phyloP scores from a whole-genome alignment of 2,888 invertebrate genomes.

The Lasioglossum malachurum region DNA sequence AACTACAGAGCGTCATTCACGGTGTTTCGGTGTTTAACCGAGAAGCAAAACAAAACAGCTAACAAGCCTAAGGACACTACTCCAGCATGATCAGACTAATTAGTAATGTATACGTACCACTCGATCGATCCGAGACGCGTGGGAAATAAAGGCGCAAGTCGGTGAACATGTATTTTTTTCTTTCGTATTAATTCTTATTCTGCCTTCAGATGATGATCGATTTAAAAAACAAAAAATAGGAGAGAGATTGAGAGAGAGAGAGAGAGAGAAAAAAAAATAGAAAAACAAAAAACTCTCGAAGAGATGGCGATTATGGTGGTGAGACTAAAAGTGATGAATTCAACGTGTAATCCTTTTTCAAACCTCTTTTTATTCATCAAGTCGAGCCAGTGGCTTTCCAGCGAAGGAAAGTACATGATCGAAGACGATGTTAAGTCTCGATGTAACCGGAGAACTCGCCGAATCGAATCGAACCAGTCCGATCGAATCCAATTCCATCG shows the following conservation, averaged over 20 bases:
- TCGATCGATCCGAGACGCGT: conserved; percentile 85
- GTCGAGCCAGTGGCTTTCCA: conserved; percentile 77
- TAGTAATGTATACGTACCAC: conserved; percentile 83
- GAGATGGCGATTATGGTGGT: conserved; percentile 64
- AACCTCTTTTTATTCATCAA: conserved; percentile 78
- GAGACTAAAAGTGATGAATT: conserved; percentile 71
- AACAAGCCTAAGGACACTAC: conserved; percentile 77
- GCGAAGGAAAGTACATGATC: conserved; percentile 79
- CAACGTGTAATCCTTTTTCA: conserved; percentile 65
- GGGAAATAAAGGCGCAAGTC: conserved; percentile 85
- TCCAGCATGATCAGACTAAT: conserved; percentile 54
- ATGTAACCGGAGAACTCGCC: conserved; percentile 68
- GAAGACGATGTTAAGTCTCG: conserved; percentile 78
- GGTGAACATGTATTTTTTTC: conserved; percentile 80
- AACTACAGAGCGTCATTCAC: conserved; percentile 50
- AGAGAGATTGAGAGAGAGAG: neutral
- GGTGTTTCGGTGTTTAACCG: conserved; percentile 37
- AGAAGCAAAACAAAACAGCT: conserved; percentile 76
- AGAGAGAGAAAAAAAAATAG: neutral
- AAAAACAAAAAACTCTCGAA: conserved; percentile 54
- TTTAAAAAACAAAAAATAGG: neutral
- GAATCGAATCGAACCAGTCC: neutral
- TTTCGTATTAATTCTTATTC: conserved; percentile 74
- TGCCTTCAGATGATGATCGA: conserved; percentile 66
- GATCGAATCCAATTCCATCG: neutral